phyloP scores from a whole-genome alignment of 2,797 vertebrate species.

The Nannoperca obscura region DNA sequence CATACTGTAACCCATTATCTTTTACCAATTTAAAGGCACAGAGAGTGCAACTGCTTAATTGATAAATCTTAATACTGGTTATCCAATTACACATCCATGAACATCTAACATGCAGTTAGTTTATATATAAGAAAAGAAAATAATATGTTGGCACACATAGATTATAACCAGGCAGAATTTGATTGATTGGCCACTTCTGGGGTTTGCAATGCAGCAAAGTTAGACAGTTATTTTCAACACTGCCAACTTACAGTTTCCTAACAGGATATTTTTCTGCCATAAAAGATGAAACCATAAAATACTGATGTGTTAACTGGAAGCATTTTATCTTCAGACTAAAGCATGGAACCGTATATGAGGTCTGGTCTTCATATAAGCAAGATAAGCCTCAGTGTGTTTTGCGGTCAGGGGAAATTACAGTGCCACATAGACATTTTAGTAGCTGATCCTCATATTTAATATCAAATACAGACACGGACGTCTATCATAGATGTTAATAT shows the following conservation, averaged over 20 bases:
- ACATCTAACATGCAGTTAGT: background rate
- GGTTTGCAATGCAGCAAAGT: background rate
- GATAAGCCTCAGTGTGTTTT: conserved; percentile 43
- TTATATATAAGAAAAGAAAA: background rate
- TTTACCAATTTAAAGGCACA: background rate
- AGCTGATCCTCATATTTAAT: conserved; percentile 54
- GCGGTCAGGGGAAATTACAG: conserved; percentile 58
- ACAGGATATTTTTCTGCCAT: conserved; percentile 49
- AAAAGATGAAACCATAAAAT: conserved; percentile 33
- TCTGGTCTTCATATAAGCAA: conserved; percentile 32
- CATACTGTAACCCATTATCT: background rate
- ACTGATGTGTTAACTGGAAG: conserved; percentile 26
- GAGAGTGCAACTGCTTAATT: background rate
- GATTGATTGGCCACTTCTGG: background rate
- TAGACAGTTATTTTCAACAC: conserved; percentile 18
- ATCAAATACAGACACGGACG: conserved; percentile 27
- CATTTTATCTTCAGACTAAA: conserved; percentile 19
- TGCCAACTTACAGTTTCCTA: conserved; percentile 20
- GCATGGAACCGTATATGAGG: conserved; percentile 18
- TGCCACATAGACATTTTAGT: conserved; percentile 30
- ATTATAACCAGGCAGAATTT: background rate
- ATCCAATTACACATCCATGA: background rate
- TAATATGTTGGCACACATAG: background rate
- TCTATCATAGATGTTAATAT: conserved; percentile 46
- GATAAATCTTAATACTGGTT: conserved; percentile 5